These are phyloP conservation scores for Zosterops japonicus DNA, from an alignment of 2,113 vertebrate species.

Conservation along the genomic window DNA sequence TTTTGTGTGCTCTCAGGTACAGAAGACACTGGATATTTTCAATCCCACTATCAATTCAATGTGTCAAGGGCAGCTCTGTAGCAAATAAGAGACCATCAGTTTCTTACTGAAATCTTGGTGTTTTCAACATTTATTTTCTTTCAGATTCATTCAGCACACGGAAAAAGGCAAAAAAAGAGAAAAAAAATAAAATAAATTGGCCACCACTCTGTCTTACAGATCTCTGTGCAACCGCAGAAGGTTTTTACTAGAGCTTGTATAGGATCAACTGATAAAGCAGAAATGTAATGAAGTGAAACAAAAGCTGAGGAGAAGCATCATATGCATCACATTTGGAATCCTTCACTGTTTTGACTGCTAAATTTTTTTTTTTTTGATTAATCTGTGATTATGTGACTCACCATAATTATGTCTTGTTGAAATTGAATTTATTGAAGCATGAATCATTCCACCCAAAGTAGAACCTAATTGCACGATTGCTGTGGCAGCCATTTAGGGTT, in stretches of 20 bases:
- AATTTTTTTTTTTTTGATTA: no score
- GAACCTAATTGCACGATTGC: conserved; percentile 68
- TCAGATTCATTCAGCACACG: background rate
- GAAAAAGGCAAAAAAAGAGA: accelerated
- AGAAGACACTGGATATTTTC: background rate
- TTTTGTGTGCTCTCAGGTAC: background rate
- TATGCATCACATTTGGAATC: conserved; percentile 47
- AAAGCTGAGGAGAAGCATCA: conserved; percentile 25
- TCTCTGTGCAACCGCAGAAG: background rate
- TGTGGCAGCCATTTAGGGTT: background rate
- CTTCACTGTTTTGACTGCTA: conserved; percentile 73
- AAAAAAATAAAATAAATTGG: background rate
- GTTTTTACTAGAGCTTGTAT: background rate
- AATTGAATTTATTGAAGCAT: conserved; percentile 77
- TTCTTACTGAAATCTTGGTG: background rate
- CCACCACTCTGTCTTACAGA: background rate
- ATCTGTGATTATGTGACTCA: conserved; percentile 79
- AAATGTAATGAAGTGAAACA: conserved; percentile 10
- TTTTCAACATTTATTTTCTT: background rate
- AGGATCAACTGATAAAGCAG: background rate
- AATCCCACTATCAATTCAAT: background rate
- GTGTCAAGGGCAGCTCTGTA: background rate
- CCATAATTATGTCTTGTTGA: conserved; percentile 78
- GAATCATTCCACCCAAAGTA: conserved; percentile 74
- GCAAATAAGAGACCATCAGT: background rate